Conservation (phyloP, 2,797 vertebrate species). For the Falco novaeseelandiae region DNA sequence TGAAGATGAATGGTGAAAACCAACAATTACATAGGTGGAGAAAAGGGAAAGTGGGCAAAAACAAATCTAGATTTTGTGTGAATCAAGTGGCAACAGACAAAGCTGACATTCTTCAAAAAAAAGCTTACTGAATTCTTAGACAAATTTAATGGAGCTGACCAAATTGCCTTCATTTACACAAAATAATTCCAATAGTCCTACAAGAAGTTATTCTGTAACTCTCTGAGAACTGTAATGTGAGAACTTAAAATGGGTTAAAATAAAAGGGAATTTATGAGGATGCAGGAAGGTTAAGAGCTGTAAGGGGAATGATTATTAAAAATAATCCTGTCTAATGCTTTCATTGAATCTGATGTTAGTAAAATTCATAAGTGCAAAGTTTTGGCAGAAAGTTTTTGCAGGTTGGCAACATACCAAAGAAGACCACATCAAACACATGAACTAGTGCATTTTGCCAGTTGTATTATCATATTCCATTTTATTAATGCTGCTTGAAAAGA, state of each 20-base stretch:
- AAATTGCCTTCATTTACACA: neutral
- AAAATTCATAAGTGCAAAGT: neutral
- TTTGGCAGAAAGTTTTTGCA: neutral
- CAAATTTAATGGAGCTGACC: neutral
- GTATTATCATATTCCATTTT: neutral
- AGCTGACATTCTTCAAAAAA: neutral
- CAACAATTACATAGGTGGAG: neutral
- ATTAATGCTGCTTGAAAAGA: neutral
- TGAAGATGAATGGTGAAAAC: neutral
- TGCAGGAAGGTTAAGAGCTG: neutral
- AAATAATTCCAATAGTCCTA: neutral
- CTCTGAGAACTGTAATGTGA: neutral
- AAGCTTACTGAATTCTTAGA: neutral
- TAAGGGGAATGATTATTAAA: neutral
- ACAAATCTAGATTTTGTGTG: neutral
- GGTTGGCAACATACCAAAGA: neutral
- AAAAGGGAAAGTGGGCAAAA: neutral
- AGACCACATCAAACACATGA: neutral
- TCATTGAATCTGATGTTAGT: neutral
- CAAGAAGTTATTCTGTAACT: neutral
- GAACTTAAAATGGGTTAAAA: neutral
- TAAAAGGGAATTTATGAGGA: neutral
- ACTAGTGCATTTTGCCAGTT: neutral
- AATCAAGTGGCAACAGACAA: neutral
- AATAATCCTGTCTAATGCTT: neutral